A percentile compares a stretch with the other conserved stretches of the same genome.
phyloP scores from a whole-genome alignment of 2,797 vertebrate genomes.

The Melanotaenia parkinsoni region DNA sequence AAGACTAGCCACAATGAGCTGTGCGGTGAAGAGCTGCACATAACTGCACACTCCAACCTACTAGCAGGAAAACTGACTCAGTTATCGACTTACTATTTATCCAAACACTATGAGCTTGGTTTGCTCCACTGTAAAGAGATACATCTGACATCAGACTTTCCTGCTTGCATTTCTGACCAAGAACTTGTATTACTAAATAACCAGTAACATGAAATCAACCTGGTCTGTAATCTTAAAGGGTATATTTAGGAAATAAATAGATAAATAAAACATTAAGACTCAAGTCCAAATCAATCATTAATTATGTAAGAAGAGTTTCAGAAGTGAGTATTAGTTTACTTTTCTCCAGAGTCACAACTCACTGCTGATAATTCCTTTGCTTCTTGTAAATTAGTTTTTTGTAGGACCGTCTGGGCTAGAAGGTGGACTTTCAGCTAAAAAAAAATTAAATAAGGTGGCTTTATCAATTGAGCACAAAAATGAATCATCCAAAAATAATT shows the following conservation, averaged over 20 bases:
- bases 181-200: background rate
- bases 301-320: background rate
- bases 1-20: background rate
- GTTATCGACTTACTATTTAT: conserved; percentile 4
- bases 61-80: conserved; percentile 1
- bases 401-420: background rate
- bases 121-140: conserved; percentile 7
- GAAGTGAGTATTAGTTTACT: background rate
- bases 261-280: background rate
- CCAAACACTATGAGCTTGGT: background rate
- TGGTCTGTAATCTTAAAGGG: background rate
- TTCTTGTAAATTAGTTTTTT: background rate
- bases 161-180: background rate
- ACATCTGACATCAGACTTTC: background rate
- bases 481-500: too few relatives aligned
- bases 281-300: background rate
- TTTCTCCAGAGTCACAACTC: background rate
- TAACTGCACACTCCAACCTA: background rate
- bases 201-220: background rate
- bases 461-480: background rate
- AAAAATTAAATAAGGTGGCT: background rate
- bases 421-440: background rate
- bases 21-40: background rate
- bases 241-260: background rate
- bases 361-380: background rate